Conservation (phyloP, 1,140 invertebrate genomes). For the Drosophila lacertosa region DNA sequence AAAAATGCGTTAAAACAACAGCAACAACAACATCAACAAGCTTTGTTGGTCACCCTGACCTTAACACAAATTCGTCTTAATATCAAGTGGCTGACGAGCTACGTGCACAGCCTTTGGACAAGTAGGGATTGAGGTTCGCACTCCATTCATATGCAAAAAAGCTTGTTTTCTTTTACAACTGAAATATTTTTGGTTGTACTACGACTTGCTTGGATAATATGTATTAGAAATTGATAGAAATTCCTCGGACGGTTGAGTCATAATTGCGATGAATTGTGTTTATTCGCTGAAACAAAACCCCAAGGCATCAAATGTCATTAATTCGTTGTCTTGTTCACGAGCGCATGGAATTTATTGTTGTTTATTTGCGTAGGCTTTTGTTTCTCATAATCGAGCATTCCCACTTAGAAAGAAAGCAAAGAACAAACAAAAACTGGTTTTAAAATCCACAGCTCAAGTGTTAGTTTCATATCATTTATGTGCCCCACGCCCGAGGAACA, state of each 20-base stretch:
- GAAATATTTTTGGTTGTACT: slow-evolving; percentile 20
- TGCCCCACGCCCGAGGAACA: background rate
- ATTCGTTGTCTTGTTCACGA: slow-evolving; percentile 42
- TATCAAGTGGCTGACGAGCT: slow-evolving; percentile 45
- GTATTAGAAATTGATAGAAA: slow-evolving; percentile 27
- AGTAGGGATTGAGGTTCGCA: slow-evolving; percentile 22
- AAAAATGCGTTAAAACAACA: slow-evolving; percentile 71
- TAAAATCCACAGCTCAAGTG: background rate
- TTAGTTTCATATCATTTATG: slow-evolving; percentile 18
- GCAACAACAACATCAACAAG: slow-evolving; percentile 14
- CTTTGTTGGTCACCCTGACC: slow-evolving; percentile 78
- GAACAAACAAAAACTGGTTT: slow-evolving; percentile 67
- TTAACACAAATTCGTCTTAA: slow-evolving; percentile 75
- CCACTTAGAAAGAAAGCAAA: slow-evolving; percentile 71
- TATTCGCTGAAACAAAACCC: slow-evolving; percentile 33
- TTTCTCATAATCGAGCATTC: slow-evolving; percentile 66
- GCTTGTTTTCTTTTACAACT: slow-evolving; percentile 11
- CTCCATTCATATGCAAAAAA: slow-evolving; percentile 43
- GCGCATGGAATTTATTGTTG: slow-evolving; percentile 33
- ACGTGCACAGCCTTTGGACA: slow-evolving; percentile 63
- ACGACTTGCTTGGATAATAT: slow-evolving; percentile 8
- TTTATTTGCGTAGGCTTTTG: slow-evolving; percentile 63
- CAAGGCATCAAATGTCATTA: slow-evolving; percentile 52
- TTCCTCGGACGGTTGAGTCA: slow-evolving; percentile 32
- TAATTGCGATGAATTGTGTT: slow-evolving; percentile 12